Evolutionary conservation across 2,797 vertebrate genomes (phyloP), one percentile per base, ranked within the genome.

Genomic region (Hoplostethus mediterraneus): DNA sequence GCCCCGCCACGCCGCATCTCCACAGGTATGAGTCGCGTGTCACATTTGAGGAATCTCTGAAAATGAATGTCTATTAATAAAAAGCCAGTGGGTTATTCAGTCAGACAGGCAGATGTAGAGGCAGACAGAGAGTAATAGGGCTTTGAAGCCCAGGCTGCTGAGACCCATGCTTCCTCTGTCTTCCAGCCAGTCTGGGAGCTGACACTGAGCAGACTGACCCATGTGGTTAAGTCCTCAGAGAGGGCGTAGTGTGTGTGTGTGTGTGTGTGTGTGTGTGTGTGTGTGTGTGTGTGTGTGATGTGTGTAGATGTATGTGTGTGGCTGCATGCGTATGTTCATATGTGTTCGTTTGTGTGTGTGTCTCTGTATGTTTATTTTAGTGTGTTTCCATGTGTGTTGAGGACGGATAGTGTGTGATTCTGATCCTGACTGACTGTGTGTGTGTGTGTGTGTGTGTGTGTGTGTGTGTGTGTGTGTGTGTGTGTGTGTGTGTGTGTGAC

Each of bases 31-130:
- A 90, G 87, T 84, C 89, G 92, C 90, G 90, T 91, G 90, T 95
- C 94, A 95, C 93, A 91, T 81, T 88, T 94, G 87, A 95, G 94
- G 94, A 95, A 93, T 94, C 90, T 81, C 62, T 81, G 2, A 89
- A 94, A 92, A 94, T 94, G 93, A 93, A 94, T 93, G 81, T 90
- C 86, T 94, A 93, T 94, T 60, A 44, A 60, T 94, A 93, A 85
- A 92, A 92, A 60, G 36, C 47, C 6, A 31, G 53, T 6, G 66
- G 16, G 51, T 14, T 42, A 59, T 48, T 30, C 53, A 38, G 28
- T n/a, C 45, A 63, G 60, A 48, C 61, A 51, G 54, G 42, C 51
- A 66, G 25, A 44, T 65, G 65, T 67, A 62, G 54, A 67, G 81
- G 78, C 89, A 84, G 88, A 89, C 57, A 60, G 62, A 51, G 16